These are phyloP conservation scores for Lycocorax pyrrhopterus DNA, from an alignment of 2,113 vertebrate genomes.

Conservation along the genomic window DNA sequence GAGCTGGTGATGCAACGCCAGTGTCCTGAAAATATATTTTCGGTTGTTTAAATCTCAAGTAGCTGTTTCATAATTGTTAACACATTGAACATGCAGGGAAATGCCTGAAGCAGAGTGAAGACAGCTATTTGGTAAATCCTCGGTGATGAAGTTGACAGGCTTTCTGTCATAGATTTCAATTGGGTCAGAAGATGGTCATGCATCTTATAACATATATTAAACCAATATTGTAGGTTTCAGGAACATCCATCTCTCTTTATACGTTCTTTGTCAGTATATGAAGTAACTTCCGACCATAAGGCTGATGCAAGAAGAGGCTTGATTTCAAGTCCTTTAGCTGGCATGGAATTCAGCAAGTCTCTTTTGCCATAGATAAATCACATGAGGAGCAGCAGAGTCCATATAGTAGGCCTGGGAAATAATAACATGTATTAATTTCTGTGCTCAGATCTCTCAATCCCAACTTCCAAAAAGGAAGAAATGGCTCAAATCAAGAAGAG, in stretches of 20 bases:
- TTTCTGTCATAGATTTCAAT: background rate
- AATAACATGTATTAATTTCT: background rate
- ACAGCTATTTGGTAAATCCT: background rate
- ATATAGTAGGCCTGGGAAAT: rapidly evolving
- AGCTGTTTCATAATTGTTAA: background rate
- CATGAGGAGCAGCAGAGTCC: background rate
- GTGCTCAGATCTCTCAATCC: background rate
- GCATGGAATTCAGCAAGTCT: background rate
- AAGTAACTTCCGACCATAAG: background rate
- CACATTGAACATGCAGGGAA: background rate
- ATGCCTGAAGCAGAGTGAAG: background rate
- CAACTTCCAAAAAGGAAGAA: background rate
- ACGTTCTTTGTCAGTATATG: too few relatives aligned
- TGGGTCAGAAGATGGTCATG: background rate
- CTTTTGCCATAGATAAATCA: background rate
- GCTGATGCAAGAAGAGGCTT: rapidly evolving
- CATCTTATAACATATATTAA: background rate
- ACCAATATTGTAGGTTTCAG: background rate
- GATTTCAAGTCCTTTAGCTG: background rate
- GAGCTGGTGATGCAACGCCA: background rate
- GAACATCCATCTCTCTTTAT: background rate
- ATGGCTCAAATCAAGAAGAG: background rate
- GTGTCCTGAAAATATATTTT: background rate
- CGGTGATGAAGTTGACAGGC: background rate
- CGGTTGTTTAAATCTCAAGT: background rate